These are phyloP conservation scores for Esox lucius DNA, from an alignment of 2,797 vertebrate species.

Conservation along the genomic window DNA sequence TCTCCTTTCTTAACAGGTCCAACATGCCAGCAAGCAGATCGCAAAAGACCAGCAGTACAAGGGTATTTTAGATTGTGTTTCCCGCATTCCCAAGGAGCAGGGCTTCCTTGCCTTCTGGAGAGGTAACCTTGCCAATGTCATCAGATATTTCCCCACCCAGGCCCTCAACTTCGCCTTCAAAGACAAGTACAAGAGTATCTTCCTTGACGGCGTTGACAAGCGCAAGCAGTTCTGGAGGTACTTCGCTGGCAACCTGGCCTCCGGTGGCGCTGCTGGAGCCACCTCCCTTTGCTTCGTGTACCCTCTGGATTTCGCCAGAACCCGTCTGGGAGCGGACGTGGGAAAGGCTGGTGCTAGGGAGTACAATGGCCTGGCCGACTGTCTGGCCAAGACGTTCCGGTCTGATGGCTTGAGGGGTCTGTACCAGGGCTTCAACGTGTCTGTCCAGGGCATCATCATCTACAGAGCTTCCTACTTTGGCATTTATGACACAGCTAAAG, in stretches of 20 bases:
- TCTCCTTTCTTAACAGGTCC: constrained; percentile 56
- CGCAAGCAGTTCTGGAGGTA: constrained; percentile 86
- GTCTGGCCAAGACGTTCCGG: constrained; percentile 78
- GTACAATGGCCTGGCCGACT: constrained; percentile 82
- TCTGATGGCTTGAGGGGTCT: constrained; percentile 79
- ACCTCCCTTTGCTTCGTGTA: constrained; percentile 88
- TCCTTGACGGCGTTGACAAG: constrained; percentile 85
- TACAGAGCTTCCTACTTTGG: constrained; percentile 92
- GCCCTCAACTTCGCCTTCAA: constrained; percentile 91
- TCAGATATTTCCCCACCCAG: constrained; percentile 88
- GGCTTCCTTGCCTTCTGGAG: constrained; percentile 86
- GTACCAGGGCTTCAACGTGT: constrained; percentile 87
- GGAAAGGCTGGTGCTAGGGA: constrained; percentile 80
- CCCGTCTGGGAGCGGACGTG: constrained; percentile 84
- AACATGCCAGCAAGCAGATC: constrained; percentile 86
- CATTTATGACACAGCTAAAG: constrained; percentile 91
- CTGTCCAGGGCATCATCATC: constrained; percentile 92
- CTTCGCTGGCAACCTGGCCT: constrained; percentile 85
- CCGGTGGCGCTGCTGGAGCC: constrained; percentile 82
- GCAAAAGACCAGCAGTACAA: constrained; percentile 83
- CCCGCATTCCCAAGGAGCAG: constrained; percentile 86
- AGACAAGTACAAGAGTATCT: constrained; percentile 89
- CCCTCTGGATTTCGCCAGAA: constrained; percentile 85
- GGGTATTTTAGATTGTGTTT: constrained; percentile 84
- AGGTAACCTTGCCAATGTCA: constrained; percentile 88